phyloP scores from a whole-genome alignment of 2,797 vertebrate genomes.

The Agapornis canus region DNA sequence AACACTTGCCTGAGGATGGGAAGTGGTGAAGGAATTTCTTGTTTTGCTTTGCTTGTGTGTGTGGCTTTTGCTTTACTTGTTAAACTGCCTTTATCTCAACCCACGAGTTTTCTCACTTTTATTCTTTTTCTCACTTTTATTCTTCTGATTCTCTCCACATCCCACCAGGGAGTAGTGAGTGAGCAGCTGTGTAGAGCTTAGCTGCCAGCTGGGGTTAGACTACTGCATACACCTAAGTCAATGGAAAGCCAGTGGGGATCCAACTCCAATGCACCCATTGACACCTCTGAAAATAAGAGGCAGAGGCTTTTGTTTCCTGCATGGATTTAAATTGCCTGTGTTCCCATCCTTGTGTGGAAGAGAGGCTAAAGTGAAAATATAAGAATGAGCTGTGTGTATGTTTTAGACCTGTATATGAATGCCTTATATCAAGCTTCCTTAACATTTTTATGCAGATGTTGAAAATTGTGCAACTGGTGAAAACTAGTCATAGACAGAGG shows the following conservation, averaged over 20 bases:
- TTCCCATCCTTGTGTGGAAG: background rate
- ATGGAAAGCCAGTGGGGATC: background rate
- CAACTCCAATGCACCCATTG: background rate
- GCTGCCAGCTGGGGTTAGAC: background rate
- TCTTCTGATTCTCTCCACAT: background rate
- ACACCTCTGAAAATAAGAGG: background rate
- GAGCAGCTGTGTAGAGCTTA: background rate
- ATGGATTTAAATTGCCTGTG: background rate
- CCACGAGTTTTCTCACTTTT: background rate
- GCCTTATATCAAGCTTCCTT: background rate
- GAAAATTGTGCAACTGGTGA: background rate
- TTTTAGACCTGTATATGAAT: background rate
- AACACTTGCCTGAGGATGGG: background rate
- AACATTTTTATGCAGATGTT: background rate
- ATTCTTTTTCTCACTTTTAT: background rate
- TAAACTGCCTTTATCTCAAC: background rate
- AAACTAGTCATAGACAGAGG: background rate
- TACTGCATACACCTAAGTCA: background rate
- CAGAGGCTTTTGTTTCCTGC: background rate
- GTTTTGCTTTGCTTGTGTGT: background rate
- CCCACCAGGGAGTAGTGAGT: background rate
- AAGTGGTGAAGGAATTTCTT: background rate
- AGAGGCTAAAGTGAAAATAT: background rate
- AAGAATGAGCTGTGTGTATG: fast-evolving
- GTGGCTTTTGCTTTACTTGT: background rate